Evolutionary conservation across 2,888 invertebrate genomes (phyloP).

Genomic region (Subacronicta megacephala): DNA sequence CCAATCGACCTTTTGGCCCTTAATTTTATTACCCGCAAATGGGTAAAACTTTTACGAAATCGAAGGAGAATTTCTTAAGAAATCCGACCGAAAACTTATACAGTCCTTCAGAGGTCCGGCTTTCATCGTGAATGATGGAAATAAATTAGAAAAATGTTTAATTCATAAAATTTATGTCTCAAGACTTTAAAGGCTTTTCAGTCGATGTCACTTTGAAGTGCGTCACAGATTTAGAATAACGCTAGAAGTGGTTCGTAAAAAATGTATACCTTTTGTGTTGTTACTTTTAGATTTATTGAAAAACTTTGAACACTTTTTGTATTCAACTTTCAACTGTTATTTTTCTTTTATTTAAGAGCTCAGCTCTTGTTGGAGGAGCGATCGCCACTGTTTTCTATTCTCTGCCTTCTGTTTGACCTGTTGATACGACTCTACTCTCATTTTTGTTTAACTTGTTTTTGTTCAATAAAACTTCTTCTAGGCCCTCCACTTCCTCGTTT

Average conservation of each 20-base stretch:
- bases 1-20: constrained; percentile 30
- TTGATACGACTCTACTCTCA: too few species aligned
- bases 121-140: constrained; percentile 40
- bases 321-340: too few species aligned
- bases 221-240: constrained; percentile 15
- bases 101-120: constrained; percentile 16
- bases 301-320: too few species aligned
- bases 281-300: neutral
- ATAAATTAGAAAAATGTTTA: constrained; percentile 66
- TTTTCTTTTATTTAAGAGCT: too few species aligned
- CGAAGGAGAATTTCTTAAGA: constrained; percentile 36
- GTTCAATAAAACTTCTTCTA: too few species aligned
- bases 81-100: constrained; percentile 38
- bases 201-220: constrained; percentile 58
- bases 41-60: constrained; percentile 40
- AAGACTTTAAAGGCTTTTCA: constrained; percentile 62
- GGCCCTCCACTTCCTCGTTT: too few species aligned
- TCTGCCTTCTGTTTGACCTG: too few species aligned
- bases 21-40: constrained; percentile 47
- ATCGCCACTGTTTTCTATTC: too few species aligned
- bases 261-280: neutral
- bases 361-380: too few species aligned
- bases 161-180: constrained; percentile 67
- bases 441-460: too few species aligned
- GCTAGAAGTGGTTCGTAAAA: constrained; percentile 44